These are phyloP conservation scores for Drosophila triauraria DNA, from an alignment of 1,140 invertebrate species.

Conservation along the genomic window DNA sequence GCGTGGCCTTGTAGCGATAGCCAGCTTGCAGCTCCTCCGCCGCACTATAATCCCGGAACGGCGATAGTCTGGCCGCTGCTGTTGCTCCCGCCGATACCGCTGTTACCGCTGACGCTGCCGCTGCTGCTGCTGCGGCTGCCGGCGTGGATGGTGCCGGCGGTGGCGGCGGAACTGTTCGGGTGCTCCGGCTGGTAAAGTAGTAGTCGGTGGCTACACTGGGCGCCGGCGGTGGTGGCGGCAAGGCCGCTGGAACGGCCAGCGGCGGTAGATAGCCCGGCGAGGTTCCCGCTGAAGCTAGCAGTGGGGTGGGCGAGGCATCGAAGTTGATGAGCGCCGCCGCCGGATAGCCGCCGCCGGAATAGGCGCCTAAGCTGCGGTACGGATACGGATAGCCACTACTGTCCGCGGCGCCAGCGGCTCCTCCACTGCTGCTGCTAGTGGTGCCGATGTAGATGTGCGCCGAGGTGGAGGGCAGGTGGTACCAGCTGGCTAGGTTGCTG, in stretches of 20 bases:
- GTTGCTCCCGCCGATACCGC: constrained; percentile 20
- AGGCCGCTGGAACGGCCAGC: constrained; percentile 51
- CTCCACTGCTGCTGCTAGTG: constrained; percentile 53
- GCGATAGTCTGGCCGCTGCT: constrained; percentile 41
- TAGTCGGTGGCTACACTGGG: constrained; percentile 72
- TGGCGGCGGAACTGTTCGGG: constrained; percentile 42
- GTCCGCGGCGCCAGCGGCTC: constrained; percentile 7
- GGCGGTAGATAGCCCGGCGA: constrained; percentile 69
- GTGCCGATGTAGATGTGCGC: constrained; percentile 75
- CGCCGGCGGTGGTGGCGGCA: constrained; percentile 66
- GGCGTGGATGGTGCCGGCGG: constrained; percentile 47
- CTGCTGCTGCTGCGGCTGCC: constrained; percentile 27
- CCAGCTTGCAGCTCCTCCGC: constrained; percentile 78
- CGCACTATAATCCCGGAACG: constrained; percentile 56
- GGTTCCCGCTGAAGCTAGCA: constrained; percentile 67
- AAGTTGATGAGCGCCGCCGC: constrained; percentile 76
- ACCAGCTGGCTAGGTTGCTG: constrained; percentile 75
- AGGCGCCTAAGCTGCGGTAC: constrained; percentile 57
- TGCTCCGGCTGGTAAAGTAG: constrained; percentile 65
- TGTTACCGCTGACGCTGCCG: constrained; percentile 26
- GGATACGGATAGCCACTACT: constrained; percentile 57
- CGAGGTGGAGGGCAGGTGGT: constrained; percentile 74
- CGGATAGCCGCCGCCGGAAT: constrained; percentile 71
- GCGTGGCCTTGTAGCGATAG: constrained; percentile 77
- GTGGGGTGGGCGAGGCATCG: constrained; percentile 71